These are phyloP conservation scores for Acanthosepion pharaonis DNA, from an alignment of 2,888 invertebrate genomes.

Conservation along the genomic window DNA sequence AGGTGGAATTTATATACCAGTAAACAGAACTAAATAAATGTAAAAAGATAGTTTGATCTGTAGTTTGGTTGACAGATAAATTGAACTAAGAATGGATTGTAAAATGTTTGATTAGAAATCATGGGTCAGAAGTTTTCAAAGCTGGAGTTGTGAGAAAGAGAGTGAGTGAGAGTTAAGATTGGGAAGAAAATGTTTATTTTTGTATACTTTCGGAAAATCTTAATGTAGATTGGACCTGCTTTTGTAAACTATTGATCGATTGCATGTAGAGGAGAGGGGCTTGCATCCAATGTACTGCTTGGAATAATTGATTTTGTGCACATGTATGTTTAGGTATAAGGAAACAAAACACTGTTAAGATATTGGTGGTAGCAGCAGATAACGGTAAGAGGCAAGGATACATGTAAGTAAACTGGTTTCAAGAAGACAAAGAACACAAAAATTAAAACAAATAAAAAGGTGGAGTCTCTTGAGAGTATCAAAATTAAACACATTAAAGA, in stretches of 20 bases:
- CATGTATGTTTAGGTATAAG: background rate
- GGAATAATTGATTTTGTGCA: background rate
- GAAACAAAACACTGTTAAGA: background rate
- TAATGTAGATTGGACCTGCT: constrained; percentile 33
- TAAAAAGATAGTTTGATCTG: background rate
- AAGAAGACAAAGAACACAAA: background rate
- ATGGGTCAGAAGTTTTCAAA: background rate
- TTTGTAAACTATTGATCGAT: constrained; percentile 33
- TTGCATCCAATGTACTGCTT: background rate
- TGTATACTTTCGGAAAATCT: background rate
- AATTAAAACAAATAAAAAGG: background rate
- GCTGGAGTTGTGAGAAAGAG: background rate
- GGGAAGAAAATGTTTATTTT: background rate
- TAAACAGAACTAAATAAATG: background rate
- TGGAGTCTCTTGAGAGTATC: background rate
- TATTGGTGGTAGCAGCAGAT: background rate
- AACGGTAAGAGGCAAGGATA: background rate
- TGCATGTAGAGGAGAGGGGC: background rate
- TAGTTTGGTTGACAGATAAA: constrained; percentile 33
- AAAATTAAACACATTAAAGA: background rate
- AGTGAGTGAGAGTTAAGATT: background rate
- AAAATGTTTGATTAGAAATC: constrained; percentile 18
- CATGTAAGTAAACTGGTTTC: too few species aligned
- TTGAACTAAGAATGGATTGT: constrained; percentile 33
- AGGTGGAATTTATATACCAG: too few species aligned